phyloP scores from a whole-genome alignment of 2,113 vertebrate species.

The Spilogale gracilis region DNA sequence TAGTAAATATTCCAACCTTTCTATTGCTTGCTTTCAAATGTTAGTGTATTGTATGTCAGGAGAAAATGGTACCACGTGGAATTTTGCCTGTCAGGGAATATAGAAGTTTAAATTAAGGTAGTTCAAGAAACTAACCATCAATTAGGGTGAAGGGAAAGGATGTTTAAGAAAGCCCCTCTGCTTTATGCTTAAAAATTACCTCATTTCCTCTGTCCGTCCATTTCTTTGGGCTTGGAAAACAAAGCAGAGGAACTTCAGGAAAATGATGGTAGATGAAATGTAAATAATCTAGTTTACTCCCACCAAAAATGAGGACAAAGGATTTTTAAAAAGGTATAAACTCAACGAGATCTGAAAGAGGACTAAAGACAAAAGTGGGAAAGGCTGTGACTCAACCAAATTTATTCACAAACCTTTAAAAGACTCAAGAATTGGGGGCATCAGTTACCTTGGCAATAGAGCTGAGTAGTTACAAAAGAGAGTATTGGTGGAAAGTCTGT shows the following conservation, averaged over 20 bases:
- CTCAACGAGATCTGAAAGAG: not conserved
- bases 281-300: not conserved
- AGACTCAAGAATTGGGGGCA: not conserved
- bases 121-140: not conserved
- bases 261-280: not conserved
- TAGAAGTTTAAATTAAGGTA: not conserved
- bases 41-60: not conserved
- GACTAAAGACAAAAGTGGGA: not conserved
- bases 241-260: not conserved
- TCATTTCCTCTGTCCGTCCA: not conserved
- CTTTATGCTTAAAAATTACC: not conserved
- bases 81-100: not conserved
- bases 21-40: not conserved
- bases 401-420: not conserved
- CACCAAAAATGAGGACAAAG: not conserved
- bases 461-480: not conserved
- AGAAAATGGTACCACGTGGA: not conserved
- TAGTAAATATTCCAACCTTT: not conserved
- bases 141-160: not conserved
- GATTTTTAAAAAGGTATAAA: not conserved
- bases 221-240: not conserved
- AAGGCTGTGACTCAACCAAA: not conserved
- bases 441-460: not conserved
- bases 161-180: not conserved
- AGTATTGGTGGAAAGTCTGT: not conserved